Conservation (phyloP, 2,797 vertebrate genomes). For the Adrianichthys oophorus region DNA sequence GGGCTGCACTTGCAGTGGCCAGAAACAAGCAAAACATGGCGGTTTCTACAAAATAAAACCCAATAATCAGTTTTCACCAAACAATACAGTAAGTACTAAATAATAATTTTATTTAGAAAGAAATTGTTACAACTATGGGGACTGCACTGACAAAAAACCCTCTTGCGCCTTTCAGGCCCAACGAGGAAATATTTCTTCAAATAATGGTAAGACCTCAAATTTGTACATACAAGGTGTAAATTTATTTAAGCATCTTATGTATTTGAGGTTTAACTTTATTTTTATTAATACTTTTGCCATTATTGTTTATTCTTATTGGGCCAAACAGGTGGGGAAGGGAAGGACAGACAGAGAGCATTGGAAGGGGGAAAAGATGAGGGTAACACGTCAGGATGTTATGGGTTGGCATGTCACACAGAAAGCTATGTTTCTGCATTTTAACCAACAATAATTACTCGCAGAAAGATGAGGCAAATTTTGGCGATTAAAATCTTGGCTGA, state of each 20-base stretch:
- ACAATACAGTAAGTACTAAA: constrained; percentile 54
- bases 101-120: neutral
- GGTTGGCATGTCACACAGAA: neutral
- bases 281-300: too few relatives aligned
- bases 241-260: too few relatives aligned
- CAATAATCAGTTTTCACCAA: constrained; percentile 15
- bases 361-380: too few relatives aligned
- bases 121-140: neutral
- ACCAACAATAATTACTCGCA: neutral
- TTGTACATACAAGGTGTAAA: neutral
- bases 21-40: constrained; percentile 29
- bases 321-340: too few relatives aligned
- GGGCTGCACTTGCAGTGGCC: constrained; percentile 71
- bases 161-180: constrained; percentile 31
- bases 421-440: neutral
- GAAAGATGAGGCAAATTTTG: constrained; percentile 7
- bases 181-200: constrained; percentile 18
- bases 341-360: too few relatives aligned
- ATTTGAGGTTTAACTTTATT: too few relatives aligned
- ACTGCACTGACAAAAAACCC: neutral
- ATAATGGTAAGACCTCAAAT: constrained; percentile 51
- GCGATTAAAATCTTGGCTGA: constrained; percentile 47
- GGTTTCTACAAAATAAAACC: constrained; percentile 35
- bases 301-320: too few relatives aligned
- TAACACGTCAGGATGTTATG: neutral